phyloP scores from a whole-genome alignment of 2,797 vertebrate genomes.

The Dendrocincla tyrannina region DNA sequence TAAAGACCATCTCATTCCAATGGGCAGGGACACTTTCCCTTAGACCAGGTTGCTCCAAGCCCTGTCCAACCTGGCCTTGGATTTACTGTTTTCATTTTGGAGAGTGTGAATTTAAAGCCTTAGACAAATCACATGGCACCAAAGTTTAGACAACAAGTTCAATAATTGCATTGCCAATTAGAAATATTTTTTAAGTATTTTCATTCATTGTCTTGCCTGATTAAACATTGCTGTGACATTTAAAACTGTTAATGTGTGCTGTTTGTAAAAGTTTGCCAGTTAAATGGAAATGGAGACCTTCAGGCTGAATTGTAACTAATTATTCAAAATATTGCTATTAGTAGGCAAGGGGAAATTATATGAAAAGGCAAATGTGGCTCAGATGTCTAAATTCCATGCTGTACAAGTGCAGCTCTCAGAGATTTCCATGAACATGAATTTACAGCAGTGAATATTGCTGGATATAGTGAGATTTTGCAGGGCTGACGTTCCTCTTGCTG shows the following conservation, averaged over 20 bases:
- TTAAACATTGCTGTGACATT: constrained; percentile 29
- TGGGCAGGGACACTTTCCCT: not conserved
- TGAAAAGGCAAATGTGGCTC: not conserved
- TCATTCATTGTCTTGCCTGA: not conserved
- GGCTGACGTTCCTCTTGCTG: not conserved
- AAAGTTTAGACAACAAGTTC: not conserved
- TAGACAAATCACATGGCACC: not conserved
- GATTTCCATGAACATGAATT: not conserved
- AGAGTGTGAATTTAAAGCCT: not conserved
- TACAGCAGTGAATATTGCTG: not conserved
- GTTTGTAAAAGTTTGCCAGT: constrained; percentile 4
- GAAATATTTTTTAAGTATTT: not conserved
- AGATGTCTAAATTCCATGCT: not conserved
- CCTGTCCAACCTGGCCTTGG: rapidly evolving
- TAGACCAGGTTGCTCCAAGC: not conserved
- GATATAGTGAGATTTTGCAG: constrained; percentile 1
- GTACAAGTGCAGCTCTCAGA: not conserved
- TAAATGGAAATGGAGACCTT: constrained; percentile 46
- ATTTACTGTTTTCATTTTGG: not conserved
- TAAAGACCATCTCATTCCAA: not conserved
- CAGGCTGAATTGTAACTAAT: constrained; percentile 37
- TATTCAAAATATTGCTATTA: constrained; percentile 50
- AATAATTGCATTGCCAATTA: constrained; percentile 5
- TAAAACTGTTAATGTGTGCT: not conserved
- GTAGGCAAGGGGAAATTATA: not conserved